Conservation (phyloP, 2,888 invertebrate genomes). For the Meiosimyza decipiens region DNA sequence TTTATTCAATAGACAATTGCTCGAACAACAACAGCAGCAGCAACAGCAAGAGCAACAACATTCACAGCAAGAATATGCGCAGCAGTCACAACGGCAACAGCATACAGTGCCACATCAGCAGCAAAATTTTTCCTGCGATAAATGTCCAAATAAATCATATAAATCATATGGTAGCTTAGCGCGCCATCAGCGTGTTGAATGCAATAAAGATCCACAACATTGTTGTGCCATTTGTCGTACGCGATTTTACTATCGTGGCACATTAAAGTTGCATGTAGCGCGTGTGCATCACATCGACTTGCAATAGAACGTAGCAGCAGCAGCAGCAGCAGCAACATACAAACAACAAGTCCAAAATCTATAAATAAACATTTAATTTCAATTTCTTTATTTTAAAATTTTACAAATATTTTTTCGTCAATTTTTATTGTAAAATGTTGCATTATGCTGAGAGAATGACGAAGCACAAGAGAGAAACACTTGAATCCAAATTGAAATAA, state of each 20-base stretch:
- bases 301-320: conserved; percentile 31
- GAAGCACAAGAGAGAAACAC: not conserved
- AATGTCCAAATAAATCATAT: conserved; percentile 54
- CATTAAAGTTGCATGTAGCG: conserved; percentile 47
- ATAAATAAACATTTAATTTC: not conserved
- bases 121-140: conserved; percentile 46
- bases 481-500: not conserved
- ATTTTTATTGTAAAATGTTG: conserved; percentile 1
- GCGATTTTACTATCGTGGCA: conserved; percentile 56
- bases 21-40: conserved; percentile 21
- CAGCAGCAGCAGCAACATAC: conserved; percentile 23
- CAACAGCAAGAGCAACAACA: conserved; percentile 8
- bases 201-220: conserved; percentile 68
- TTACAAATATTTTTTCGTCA: not conserved
- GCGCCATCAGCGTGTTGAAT: conserved; percentile 68
- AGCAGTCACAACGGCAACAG: conserved; percentile 5
- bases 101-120: conserved; percentile 2
- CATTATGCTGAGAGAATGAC: not conserved
- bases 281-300: conserved; percentile 41
- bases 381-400: not conserved
- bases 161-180: conserved; percentile 63
- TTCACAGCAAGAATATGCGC: conserved; percentile 2
- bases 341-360: conserved; percentile 7
- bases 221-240: conserved; percentile 64
- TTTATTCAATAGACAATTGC: conserved; percentile 6